These are phyloP conservation scores for Cylas formicarius DNA, from an alignment of 1,140 invertebrate species.

Conservation along the genomic window DNA sequence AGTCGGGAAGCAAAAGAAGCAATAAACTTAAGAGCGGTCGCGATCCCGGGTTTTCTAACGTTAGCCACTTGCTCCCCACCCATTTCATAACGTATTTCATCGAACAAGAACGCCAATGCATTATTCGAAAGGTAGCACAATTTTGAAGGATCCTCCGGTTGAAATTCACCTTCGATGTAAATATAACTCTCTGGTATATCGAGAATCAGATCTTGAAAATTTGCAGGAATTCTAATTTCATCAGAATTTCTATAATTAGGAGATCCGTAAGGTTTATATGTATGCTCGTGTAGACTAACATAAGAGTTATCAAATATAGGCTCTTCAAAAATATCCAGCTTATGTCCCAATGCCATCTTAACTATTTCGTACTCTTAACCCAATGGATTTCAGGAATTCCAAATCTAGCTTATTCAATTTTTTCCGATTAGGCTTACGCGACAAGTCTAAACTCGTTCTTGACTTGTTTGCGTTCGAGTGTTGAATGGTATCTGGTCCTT, in stretches of 20 bases:
- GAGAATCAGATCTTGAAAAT: conserved; percentile 19
- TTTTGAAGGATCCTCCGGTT: neutral
- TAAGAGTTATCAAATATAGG: conserved; percentile 4
- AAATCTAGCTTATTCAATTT: no score
- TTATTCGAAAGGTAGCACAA: conserved; percentile 6
- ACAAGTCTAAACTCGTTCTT: no score
- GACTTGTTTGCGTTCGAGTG: no score
- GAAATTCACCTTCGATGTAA: conserved; percentile 26
- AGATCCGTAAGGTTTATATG: conserved; percentile 19
- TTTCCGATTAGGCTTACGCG: no score
- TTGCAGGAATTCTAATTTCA: conserved; percentile 26
- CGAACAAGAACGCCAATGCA: conserved; percentile 11
- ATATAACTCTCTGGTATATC: conserved; percentile 25
- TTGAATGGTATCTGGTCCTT: no score
- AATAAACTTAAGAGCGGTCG: no score
- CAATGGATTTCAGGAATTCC: no score
- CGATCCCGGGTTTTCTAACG: no score
- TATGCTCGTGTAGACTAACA: conserved; percentile 14
- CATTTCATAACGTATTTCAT: conserved; percentile 12
- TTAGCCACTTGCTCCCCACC: conserved; percentile 6
- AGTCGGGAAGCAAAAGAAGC: no score
- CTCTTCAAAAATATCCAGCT: conserved; percentile 3
- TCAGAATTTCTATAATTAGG: conserved; percentile 21
- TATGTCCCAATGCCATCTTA: no score
- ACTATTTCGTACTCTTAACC: no score